Evolutionary conservation across 2,113 vertebrate species (phyloP).

Genomic region (Stictonetta naevosa): DNA sequence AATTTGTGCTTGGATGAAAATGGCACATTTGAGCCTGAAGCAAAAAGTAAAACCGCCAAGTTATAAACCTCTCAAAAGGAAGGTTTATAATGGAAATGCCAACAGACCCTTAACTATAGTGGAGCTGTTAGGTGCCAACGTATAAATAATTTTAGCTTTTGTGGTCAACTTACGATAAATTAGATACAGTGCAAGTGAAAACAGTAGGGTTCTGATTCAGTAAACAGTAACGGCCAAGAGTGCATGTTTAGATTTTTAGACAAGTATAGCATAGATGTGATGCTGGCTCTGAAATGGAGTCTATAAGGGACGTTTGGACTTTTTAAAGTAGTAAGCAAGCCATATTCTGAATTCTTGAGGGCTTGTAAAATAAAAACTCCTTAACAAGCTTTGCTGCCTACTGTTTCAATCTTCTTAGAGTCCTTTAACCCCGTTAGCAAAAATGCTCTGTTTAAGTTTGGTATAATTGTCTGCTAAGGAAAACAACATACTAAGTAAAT

Average conservation of each 20-base stretch:
- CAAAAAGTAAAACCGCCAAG: constrained; percentile 76
- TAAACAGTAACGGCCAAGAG: constrained; percentile 70
- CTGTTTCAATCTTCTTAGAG: constrained; percentile 70
- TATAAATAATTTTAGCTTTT: constrained; percentile 79
- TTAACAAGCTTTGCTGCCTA: constrained; percentile 73
- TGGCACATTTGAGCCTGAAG: constrained; percentile 75
- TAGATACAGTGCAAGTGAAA: constrained; percentile 75
- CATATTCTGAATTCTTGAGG: constrained; percentile 68
- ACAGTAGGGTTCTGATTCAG: constrained; percentile 74
- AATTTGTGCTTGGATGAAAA: constrained; percentile 77
- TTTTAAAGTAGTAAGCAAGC: constrained; percentile 49
- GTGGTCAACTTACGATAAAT: constrained; percentile 75
- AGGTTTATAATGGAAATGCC: constrained; percentile 79
- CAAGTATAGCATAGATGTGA: constrained; percentile 69
- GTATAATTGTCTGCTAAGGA: constrained; percentile 49
- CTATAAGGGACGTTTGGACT: constrained; percentile 62
- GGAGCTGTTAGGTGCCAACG: constrained; percentile 72
- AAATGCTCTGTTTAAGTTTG: constrained; percentile 49
- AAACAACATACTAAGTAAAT: constrained; percentile 24
- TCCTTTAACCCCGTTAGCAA: constrained; percentile 62
- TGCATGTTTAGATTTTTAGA: constrained; percentile 72
- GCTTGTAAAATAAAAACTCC: constrained; percentile 65
- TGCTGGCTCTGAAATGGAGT: constrained; percentile 53
- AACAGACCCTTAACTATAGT: constrained; percentile 77
- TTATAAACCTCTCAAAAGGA: constrained; percentile 79